Evolutionary conservation across 1,140 invertebrate species (phyloP).

Genomic region (Polyergus mexicanus): DNA sequence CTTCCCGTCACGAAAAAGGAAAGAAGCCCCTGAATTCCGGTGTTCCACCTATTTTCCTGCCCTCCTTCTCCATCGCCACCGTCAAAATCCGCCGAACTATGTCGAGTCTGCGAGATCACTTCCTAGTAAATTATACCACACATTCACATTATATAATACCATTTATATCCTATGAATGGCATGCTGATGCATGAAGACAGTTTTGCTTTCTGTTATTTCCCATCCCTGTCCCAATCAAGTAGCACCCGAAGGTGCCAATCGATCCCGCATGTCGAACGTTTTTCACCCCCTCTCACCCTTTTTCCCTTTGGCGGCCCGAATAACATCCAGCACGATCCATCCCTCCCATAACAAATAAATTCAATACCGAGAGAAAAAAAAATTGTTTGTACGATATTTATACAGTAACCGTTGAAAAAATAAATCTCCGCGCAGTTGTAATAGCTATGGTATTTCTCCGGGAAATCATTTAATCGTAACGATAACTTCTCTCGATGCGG

Average conservation of each 20-base stretch:
- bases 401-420: slow-evolving; percentile 50
- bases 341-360: slow-evolving; percentile 22
- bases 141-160: slow-evolving; percentile 48
- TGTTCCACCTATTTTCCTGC: background rate
- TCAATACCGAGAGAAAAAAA: slow-evolving; percentile 44
- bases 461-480: slow-evolving; percentile 62
- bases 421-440: slow-evolving; percentile 42
- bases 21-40: background rate
- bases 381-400: slow-evolving; percentile 55
- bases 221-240: slow-evolving; percentile 12
- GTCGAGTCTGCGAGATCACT: slow-evolving; percentile 83
- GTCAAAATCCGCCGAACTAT: slow-evolving; percentile 70
- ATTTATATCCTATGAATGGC: slow-evolving; percentile 81
- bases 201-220: slow-evolving; percentile 78
- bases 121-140: slow-evolving; percentile 16
- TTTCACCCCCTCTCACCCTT: slow-evolving; percentile 14
- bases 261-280: slow-evolving; percentile 71
- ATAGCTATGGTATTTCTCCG: slow-evolving; percentile 36
- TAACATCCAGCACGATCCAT: slow-evolving; percentile 4
- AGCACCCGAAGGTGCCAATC: slow-evolving; percentile 42
- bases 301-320: background rate
- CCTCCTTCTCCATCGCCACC: background rate
- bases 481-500: slow-evolving; percentile 54
- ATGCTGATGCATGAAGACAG: slow-evolving; percentile 84
- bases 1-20: slow-evolving; percentile 29